A percentile compares a stretch with the other conserved stretches of the same genome.
These are phyloP conservation scores for Microcebus griseorufus DNA, from an alignment of 2,113 vertebrate species.

Conservation along the genomic window DNA sequence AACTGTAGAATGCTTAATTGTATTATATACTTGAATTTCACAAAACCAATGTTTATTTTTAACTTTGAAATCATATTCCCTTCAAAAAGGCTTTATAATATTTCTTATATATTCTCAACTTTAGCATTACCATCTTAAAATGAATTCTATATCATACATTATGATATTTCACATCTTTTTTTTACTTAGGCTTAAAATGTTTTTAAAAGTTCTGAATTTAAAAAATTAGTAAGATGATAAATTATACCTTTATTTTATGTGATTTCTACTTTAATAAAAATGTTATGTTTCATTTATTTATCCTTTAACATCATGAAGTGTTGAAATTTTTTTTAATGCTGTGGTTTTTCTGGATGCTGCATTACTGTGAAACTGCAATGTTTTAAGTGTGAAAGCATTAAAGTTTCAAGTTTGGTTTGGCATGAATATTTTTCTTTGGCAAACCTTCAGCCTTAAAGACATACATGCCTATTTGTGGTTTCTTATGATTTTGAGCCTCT, in stretches of 20 bases:
- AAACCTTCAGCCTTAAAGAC: constrained; percentile 72
- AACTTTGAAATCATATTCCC: constrained; percentile 34
- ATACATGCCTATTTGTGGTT: constrained; percentile 73
- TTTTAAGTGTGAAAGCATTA: constrained; percentile 76
- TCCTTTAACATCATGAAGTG: constrained; percentile 49
- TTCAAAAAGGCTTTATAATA: constrained; percentile 12
- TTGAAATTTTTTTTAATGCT: constrained; percentile 58
- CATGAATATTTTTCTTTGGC: constrained; percentile 71
- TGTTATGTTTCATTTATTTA: constrained; percentile 58
- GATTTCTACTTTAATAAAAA: constrained; percentile 64
- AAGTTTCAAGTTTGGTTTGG: constrained; percentile 73
- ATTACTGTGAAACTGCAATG: constrained; percentile 64
- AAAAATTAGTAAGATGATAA: background rate
- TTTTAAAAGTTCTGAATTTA: background rate
- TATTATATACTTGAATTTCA: constrained; percentile 5
- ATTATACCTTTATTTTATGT: constrained; percentile 48
- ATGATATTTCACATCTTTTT: background rate
- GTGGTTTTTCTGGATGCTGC: constrained; percentile 61
- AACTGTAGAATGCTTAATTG: constrained; percentile 31
- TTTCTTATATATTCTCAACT: background rate
- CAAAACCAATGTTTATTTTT: constrained; percentile 40
- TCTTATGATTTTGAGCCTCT: constrained; percentile 56
- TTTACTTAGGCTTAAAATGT: constrained; percentile 9
- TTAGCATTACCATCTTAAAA: background rate
- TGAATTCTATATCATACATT: background rate